Base-by-base conservation (phyloP, 1,140 invertebrate species). In the Cecropterus lyciades region DNA sequence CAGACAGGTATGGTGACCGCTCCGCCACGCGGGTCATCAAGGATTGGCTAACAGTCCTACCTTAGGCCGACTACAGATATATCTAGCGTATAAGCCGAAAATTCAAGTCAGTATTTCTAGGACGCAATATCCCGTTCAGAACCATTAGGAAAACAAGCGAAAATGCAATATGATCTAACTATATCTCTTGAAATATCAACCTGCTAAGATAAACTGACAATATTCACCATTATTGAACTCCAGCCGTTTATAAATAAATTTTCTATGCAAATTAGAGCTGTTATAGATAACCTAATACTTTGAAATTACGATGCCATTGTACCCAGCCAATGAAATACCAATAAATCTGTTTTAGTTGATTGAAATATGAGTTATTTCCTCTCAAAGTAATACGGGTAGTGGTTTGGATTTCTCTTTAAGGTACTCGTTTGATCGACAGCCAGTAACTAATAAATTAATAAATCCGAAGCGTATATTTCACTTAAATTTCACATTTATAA, bases 301-400 rank as follows among this genome's bases (percentile, higher is more conserved):
- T 51, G 46, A 62, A 62, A 62, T 62, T 62, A 51, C 59, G 59
- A 62, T 51, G 30, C 59, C 59, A 62, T 62, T 62, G 59, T 62
- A 40, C 27, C 59, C 59, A 42, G 59, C 59, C 59, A 62, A 62
- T 62, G 59, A 62, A 62, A 62, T 62, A 62, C 59, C 59, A 62
- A 62, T 62, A 62, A 62, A 62, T 62, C 59, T 62, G 59, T 62
- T 62, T 62, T 62, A 62, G 59, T 62, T 62, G 59, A 62, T 62
- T 62, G 59, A 62, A 62, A 62, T 62, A 62, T 62, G 59, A 62
- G 59, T 62, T 62, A 62, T 62, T 62, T 62, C 59, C 59, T 62
- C 45, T 42, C 46, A 14, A 33, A 62, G 59, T 62, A 62, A 62
- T 62, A 62, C 59, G 48, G 59, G 59, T 62, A 62, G 59, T 62